Evolutionary conservation across 2,797 vertebrate species (phyloP), one percentile per base, ranked within the genome.

Genomic region (Pseudochirops cupreus): DNA sequence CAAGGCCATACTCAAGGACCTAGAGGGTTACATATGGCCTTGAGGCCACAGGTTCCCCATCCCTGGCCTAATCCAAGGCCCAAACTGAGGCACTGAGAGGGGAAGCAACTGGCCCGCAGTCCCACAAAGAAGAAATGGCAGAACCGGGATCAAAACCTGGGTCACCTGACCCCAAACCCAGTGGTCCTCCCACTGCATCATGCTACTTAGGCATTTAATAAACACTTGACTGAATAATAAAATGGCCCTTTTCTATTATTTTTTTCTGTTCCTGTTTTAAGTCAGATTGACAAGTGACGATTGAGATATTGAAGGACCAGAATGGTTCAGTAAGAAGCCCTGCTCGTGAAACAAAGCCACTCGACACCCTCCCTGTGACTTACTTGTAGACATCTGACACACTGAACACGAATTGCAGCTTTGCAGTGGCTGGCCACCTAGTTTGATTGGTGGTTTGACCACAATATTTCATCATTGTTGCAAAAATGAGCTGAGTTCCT

Each of bases 391-490:
- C 97, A 94, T 96, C 13, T 29, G 31, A 26, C 2, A 31, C 91
- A 31, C 91, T 7, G 2, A 62, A 54, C 16, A 91, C 87, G 21
- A n/a, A 46, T 33, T 53, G 56, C 52, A 96, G 91, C 58, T 92
- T 97, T 95, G 94, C n/a, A 0, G 95, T 90, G 92, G 7, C 28
- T 33, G 58, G 54, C 39, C 56, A 46, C 24, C 21, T 57, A 52
- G 58, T 1, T 2, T 1, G 56, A 46, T 91, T 54, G 53, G 16
- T 74, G 2, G 56, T 57, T n/a, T 90, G 21, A 1, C 33, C 13
- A 91, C 53, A 33, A 56, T 24, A 39, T 95, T 97, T 97, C 93
- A 0, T 97, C 96, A 97, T 91, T 95, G 96, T 95, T 92, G 74
- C 74, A 93, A 29, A 96, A 94, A 7, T 1, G 14, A 5, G 46